phyloP scores from a whole-genome alignment of 2,113 vertebrate genomes.

The Heliornis fulica region DNA sequence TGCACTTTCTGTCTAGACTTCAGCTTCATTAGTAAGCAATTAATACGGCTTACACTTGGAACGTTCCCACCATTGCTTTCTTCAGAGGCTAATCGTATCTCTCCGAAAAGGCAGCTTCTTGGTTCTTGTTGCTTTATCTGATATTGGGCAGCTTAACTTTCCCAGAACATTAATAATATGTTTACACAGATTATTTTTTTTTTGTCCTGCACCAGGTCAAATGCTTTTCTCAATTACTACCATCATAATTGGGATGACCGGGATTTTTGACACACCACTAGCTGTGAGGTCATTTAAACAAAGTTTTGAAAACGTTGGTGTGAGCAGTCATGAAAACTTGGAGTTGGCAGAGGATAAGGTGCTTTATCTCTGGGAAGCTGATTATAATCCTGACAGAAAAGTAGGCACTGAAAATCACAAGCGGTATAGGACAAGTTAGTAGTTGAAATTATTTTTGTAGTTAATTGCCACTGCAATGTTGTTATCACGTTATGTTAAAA shows the following conservation, averaged over 20 bases:
- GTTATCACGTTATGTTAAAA: background rate
- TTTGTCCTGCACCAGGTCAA: background rate
- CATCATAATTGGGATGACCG: background rate
- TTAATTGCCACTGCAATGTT: background rate
- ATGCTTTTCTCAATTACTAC: constrained; percentile 12
- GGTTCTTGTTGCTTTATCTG: constrained; percentile 15
- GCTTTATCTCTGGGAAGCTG: background rate
- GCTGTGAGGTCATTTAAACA: background rate
- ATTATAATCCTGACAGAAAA: background rate
- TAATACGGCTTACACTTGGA: background rate
- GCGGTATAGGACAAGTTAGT: background rate
- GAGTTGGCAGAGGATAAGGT: background rate
- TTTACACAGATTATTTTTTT: background rate
- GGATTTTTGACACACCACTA: background rate
- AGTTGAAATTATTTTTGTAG: background rate
- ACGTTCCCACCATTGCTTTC: background rate
- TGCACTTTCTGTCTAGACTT: constrained; percentile 31
- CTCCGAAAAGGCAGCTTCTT: background rate
- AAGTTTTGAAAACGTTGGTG: background rate
- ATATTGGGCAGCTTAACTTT: background rate
- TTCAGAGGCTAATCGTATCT: background rate
- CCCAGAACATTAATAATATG: background rate
- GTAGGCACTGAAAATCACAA: background rate
- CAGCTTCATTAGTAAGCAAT: background rate
- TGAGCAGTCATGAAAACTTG: background rate